A percentile compares a stretch with the other conserved stretches of the same genome.
These are phyloP conservation scores for Drosophila suboccidentalis DNA, from an alignment of 2,888 invertebrate genomes.

Conservation along the genomic window DNA sequence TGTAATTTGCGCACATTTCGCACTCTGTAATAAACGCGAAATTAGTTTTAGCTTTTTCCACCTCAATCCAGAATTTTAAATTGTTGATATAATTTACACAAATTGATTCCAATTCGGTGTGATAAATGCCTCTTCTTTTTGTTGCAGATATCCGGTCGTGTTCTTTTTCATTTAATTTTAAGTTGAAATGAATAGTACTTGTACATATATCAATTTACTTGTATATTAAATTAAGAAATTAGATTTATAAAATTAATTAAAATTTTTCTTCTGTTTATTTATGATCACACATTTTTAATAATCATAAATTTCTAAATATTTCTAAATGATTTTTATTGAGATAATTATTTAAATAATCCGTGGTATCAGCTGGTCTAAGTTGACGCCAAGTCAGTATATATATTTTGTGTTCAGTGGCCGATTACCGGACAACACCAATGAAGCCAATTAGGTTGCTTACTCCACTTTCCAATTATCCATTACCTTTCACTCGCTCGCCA, in stretches of 20 bases:
- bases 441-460: constrained; percentile 42
- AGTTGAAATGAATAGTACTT: neutral
- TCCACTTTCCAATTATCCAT: constrained; percentile 57
- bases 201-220: too few species aligned
- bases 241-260: neutral
- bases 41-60: constrained; percentile 63
- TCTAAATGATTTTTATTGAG: neutral
- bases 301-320: neutral
- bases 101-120: constrained; percentile 59
- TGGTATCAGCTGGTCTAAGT: neutral
- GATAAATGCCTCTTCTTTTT: constrained; percentile 12
- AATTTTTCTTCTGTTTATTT: neutral
- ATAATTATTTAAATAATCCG: neutral
- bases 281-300: neutral
- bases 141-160: neutral
- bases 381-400: neutral
- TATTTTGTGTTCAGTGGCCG: neutral
- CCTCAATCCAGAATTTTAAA: constrained; percentile 51
- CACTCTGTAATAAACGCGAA: constrained; percentile 57
- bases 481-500: constrained; percentile 67
- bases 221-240: too few species aligned
- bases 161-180: neutral
- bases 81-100: constrained; percentile 36
- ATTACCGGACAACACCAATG: constrained; percentile 26
- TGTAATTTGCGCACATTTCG: constrained; percentile 67